Conservation (phyloP, 2,888 invertebrate genomes). For the Lissocephala sabroskyi region DNA sequence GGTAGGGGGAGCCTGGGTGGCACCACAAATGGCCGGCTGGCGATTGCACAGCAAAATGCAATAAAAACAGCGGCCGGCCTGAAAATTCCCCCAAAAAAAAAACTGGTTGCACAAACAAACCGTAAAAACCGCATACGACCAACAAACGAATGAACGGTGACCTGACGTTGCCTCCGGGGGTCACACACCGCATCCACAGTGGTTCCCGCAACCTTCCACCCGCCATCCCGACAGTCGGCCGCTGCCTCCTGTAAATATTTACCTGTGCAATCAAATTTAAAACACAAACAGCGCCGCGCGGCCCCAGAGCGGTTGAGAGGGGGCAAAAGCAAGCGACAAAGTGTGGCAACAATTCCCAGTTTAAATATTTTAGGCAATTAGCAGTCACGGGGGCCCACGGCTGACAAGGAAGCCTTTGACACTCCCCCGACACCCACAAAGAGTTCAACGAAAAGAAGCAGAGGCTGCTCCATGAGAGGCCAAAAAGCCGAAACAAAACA, state of each 20-base stretch:
- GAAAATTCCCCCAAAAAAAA: not conserved
- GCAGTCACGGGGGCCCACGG: constrained; percentile 6
- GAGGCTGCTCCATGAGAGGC: not conserved
- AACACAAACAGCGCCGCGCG: constrained; percentile 29
- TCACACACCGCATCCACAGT: no score
- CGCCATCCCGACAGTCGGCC: not conserved
- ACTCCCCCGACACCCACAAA: not conserved
- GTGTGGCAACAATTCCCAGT: constrained; percentile 36
- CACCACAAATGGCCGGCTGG: constrained; percentile 12
- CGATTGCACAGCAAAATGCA: constrained; percentile 18
- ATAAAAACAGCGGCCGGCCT: constrained; percentile 32
- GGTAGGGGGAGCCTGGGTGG: no score
- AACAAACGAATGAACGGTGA: constrained; percentile 6
- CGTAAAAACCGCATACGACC: constrained; percentile 52
- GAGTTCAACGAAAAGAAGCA: not conserved
- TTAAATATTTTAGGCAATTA: constrained; percentile 64
- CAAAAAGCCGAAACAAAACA: not conserved
- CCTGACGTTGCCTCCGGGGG: not conserved
- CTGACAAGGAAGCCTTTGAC: not conserved
- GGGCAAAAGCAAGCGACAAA: constrained; percentile 2
- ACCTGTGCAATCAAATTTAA: constrained; percentile 56
- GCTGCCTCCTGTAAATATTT: constrained; percentile 38
- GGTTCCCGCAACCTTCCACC: not conserved
- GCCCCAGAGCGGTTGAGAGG: not conserved
- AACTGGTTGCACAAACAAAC: constrained; percentile 47